Evolutionary conservation across 2,888 invertebrate genomes (phyloP), one percentile per base, ranked within the genome.

Genomic region (Elmis aenea): DNA sequence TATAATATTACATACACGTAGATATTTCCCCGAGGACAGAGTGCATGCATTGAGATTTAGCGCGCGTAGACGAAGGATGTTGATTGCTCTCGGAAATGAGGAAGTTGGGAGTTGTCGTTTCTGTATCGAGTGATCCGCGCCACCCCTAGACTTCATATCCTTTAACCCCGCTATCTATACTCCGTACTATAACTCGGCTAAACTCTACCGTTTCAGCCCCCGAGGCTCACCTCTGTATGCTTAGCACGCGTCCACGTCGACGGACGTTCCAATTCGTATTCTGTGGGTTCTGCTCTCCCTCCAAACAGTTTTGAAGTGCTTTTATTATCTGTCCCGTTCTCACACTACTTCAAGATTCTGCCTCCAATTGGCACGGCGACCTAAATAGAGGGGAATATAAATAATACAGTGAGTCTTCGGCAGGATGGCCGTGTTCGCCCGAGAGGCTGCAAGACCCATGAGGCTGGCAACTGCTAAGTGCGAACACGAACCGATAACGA

Each of bases 281-380:
- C 42, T 32, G 38, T 31, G 34, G 38, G 33, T 31, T 24, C 23
- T 24, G 33, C 30, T 26, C 38, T 30, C 31, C 42, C 24, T 38
- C 23, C 42, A 43, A 44, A 48, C 48, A 48, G 42, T 48, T 48
- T 45, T 45, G 38, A 40, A 45, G 43, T 41, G 43, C 48, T 48
- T 48, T 48, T 48, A 48, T 48, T 48, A 48, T 45, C 41, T 45
- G 43, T 43, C 38, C 42, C 34, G 40, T 33, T 37, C 38, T 38
- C 43, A 32, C 33, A 32, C 38, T 37, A 33, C 39, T 42, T 45
- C 36, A 31, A 31, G 36, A 42, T 47, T 45, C 39, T 38, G 36
- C 40, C 44, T 42, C 25, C 34, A 45, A 47, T 44, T 39, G 47
- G 28, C 36, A 28, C 26, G 30, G 18, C 33, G 29, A 38, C 28